Conservation (phyloP, 2,888 invertebrate species). For the Thymelicus acteon region DNA sequence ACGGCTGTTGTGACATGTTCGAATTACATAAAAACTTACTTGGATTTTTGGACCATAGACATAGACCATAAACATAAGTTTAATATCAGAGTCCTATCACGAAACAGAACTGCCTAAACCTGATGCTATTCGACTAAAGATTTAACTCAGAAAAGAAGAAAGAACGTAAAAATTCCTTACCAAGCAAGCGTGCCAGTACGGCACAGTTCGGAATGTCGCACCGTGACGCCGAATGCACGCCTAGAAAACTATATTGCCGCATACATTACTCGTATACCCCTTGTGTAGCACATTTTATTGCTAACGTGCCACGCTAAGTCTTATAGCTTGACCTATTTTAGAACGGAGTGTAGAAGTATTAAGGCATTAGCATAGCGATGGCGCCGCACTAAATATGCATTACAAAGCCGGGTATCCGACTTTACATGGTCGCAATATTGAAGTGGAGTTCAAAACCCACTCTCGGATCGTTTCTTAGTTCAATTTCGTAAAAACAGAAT, state of each 20-base stretch:
- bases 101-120: background rate
- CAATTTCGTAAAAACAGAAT: too few relatives aligned
- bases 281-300: constrained; percentile 32
- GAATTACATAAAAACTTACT: too few relatives aligned
- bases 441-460: constrained; percentile 4
- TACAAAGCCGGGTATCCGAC: constrained; percentile 19
- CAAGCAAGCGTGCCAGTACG: constrained; percentile 5
- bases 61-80: too few relatives aligned
- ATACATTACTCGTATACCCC: constrained; percentile 20
- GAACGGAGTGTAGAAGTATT: constrained; percentile 32
- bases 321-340: constrained; percentile 35
- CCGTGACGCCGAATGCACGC: constrained; percentile 24
- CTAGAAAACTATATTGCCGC: constrained; percentile 16
- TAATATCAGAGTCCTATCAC: background rate
- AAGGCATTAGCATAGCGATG: constrained; percentile 32
- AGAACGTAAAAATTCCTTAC: constrained; percentile 6
- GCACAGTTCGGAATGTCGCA: constrained; percentile 32
- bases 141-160: background rate
- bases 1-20: too few relatives aligned
- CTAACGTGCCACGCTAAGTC: constrained; percentile 27
- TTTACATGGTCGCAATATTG: constrained; percentile 9
- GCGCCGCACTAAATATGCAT: constrained; percentile 28
- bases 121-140: background rate
- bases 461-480: background rate
- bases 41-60: too few relatives aligned